phyloP scores from a whole-genome alignment of 2,797 vertebrate genomes.

The Gambelia wislizenii region DNA sequence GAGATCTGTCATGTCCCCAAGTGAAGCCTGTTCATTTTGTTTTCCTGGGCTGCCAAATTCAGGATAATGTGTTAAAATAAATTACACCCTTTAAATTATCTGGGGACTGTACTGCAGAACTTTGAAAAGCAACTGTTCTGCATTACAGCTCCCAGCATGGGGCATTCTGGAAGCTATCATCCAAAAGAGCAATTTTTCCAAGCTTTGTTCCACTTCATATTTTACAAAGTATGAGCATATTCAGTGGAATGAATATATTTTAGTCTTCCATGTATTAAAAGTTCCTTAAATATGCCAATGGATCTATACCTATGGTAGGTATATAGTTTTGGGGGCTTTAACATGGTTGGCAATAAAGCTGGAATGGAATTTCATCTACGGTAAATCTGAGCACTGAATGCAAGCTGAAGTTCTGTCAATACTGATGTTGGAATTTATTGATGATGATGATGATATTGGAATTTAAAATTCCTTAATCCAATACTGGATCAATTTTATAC shows the following conservation, averaged over 20 bases:
- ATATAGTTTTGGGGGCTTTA: not conserved
- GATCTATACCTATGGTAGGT: not conserved
- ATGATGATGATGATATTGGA: no score
- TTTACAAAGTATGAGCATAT: not conserved
- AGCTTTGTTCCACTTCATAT: not conserved
- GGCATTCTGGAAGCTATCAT: no score
- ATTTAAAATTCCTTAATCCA: not conserved
- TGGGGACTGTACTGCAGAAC: not conserved
- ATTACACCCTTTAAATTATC: not conserved
- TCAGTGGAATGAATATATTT: not conserved
- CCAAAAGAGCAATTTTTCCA: no score
- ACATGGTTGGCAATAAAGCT: not conserved
- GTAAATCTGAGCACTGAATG: not conserved
- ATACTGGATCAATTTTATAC: not conserved
- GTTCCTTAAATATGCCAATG: not conserved
- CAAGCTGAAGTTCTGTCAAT: not conserved
- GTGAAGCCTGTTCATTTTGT: not conserved
- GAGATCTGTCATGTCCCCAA: not conserved
- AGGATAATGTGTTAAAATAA: not conserved
- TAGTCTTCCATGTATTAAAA: not conserved
- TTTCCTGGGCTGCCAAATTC: not conserved
- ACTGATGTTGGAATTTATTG: no score
- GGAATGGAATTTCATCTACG: not conserved
- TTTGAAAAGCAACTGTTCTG: no score
- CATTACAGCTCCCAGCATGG: no score